These are phyloP conservation scores for Pseudomyrmex cubaensis DNA, from an alignment of 1,140 invertebrate genomes.

Conservation along the genomic window DNA sequence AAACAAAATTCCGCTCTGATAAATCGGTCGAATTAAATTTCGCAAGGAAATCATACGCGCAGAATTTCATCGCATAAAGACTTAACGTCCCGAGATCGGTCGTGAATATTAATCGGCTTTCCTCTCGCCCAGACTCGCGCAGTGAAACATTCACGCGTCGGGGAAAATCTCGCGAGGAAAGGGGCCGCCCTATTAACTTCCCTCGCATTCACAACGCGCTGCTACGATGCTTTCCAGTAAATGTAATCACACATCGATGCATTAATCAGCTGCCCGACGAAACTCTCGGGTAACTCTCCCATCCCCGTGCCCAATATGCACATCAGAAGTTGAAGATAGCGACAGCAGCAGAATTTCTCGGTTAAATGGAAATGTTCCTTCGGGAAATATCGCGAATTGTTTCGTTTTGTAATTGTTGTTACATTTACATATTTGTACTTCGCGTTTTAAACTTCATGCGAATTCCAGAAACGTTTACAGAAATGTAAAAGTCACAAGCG, in stretches of 20 bases:
- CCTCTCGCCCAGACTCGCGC: slow-evolving; percentile 12
- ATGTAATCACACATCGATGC: slow-evolving; percentile 61
- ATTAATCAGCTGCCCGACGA: slow-evolving; percentile 50
- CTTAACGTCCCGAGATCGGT: slow-evolving; percentile 53
- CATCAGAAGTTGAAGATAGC: slow-evolving; percentile 41
- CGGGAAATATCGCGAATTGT: background rate
- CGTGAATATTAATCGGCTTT: slow-evolving; percentile 61
- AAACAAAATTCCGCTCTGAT: slow-evolving; percentile 44
- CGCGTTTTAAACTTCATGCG: background rate
- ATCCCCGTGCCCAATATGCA: slow-evolving; percentile 24
- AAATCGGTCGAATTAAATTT: slow-evolving; percentile 56
- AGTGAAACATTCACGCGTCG: slow-evolving; percentile 53
- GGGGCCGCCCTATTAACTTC: slow-evolving; percentile 54
- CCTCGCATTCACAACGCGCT: slow-evolving; percentile 44
- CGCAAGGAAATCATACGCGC: slow-evolving; percentile 54
- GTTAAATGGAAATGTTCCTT: slow-evolving; percentile 36
- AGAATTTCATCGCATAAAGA: slow-evolving; percentile 55
- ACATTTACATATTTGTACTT: background rate
- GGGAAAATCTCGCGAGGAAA: slow-evolving; percentile 54
- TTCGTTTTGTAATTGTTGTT: background rate
- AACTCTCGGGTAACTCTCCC: slow-evolving; percentile 38
- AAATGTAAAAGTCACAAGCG: too few relatives aligned
- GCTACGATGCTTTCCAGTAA: slow-evolving; percentile 56
- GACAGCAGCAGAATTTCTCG: background rate
- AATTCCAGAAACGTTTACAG: too few relatives aligned